Percentiles rank a stretch among this genome's conserved stretches.
Evolutionary conservation across 2,797 vertebrate genomes (phyloP).

Genomic region (Tinamus major): DNA sequence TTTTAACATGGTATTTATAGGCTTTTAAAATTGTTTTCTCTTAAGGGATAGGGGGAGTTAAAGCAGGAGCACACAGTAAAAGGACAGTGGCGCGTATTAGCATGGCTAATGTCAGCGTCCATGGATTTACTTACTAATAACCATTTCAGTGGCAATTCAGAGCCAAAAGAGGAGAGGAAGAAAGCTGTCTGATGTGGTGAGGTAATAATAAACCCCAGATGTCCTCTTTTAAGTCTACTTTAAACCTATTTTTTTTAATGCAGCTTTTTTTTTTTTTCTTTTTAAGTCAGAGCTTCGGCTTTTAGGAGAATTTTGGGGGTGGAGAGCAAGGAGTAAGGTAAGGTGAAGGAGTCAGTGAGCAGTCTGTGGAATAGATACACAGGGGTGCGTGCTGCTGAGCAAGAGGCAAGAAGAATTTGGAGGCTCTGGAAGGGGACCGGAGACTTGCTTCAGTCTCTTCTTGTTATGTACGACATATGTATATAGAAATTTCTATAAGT

Average conservation of each 20-base stretch:
- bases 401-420: neutral
- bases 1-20: slow-evolving; percentile 53
- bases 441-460: neutral
- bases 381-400: neutral
- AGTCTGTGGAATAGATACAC: neutral
- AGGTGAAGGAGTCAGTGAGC: neutral
- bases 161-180: slow-evolving; percentile 26
- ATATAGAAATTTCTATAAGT: neutral
- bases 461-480: neutral
- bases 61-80: slow-evolving; percentile 56
- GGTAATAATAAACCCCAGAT: slow-evolving; percentile 40
- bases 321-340: neutral
- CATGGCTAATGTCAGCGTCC: slow-evolving; percentile 59
- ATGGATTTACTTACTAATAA: slow-evolving; percentile 69
- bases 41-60: slow-evolving; percentile 37
- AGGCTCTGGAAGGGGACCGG: neutral
- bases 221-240: slow-evolving; percentile 30
- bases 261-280: neutral
- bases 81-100: slow-evolving; percentile 33
- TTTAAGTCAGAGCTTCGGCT: neutral
- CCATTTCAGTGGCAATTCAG: slow-evolving; percentile 39
- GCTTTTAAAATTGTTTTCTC: slow-evolving; percentile 38
- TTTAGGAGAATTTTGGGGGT: neutral
- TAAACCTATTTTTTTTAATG: slow-evolving; percentile 5
- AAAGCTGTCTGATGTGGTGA: slow-evolving; percentile 12